These are phyloP conservation scores for Mormyrops boulengeri DNA, from an alignment of 2,797 vertebrate genomes.

Conservation along the genomic window DNA sequence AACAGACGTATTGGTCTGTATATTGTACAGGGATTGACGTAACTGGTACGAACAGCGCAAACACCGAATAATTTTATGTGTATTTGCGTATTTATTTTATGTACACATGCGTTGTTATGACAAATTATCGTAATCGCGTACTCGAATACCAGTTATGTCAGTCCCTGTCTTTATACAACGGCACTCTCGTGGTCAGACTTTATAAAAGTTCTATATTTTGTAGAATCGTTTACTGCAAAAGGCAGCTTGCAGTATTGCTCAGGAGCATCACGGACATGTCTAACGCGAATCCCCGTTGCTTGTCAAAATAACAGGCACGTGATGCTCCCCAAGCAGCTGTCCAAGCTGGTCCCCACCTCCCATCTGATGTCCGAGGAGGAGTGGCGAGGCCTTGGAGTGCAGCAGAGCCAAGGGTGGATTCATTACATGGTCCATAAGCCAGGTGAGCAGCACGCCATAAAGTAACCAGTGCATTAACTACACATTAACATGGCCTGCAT, in stretches of 20 bases:
- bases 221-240: background rate
- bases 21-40: background rate
- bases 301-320: constrained; percentile 54
- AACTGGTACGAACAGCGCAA: background rate
- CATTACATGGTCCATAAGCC: constrained; percentile 76
- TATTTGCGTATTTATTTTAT: background rate
- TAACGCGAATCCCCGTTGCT: background rate
- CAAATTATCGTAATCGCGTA: background rate
- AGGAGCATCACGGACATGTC: background rate
- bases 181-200: background rate
- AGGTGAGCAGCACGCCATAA: constrained; percentile 45
- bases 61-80: background rate
- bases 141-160: background rate
- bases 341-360: constrained; percentile 64
- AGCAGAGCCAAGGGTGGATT: constrained; percentile 71
- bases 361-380: constrained; percentile 67
- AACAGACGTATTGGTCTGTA: background rate
- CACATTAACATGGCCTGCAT: background rate
- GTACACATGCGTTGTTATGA: background rate
- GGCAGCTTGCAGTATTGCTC: background rate
- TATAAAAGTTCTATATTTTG: background rate
- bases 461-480: background rate
- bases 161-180: background rate
- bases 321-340: constrained; percentile 67
- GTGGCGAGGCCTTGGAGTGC: constrained; percentile 65